Base-by-base conservation (phyloP, 23 tunicate genomes). In the Halocynthia roretzi region DNA sequence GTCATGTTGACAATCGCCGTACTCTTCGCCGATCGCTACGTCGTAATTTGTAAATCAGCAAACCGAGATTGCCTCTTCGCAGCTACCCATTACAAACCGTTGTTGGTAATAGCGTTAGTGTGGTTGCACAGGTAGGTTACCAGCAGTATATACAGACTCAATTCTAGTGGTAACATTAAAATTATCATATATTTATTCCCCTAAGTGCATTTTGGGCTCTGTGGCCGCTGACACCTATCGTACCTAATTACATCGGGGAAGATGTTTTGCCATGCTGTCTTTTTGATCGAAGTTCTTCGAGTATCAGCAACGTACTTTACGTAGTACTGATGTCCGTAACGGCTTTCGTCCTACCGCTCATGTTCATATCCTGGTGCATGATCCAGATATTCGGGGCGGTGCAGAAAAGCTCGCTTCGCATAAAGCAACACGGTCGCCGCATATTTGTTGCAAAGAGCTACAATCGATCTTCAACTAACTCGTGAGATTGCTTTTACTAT, bases 1-100 rank as follows among this genome's bases (percentile, higher is more conserved):
- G 81, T 83, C 6, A 83, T 83, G 60, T 19, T 77, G 66, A 83
- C 87, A 52, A 83, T 83, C 66, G 68, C 76, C 15, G 80, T 68
- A 23, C 65, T 83, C 77, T 62, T 83, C 1, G 82, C 78, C 50
- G 87, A 83, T 14, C 55, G 78, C 55, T 74, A 54, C 64, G 64
- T 74, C 21, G 78, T 74, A 8, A 50, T 74, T 8, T 74, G 62
- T n/a, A 8, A 48, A 20, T 10, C 56, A 14, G 56, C 31, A 54
- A 53, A 15, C 17, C 60, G 56, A 22, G 78, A 74, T 54, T 53
- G 64, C 10, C 17, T 18, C 14, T 54, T 74, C 10, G 56, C 64
- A 19, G 19, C 31, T 22, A 5, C 23, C 21, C 78, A 74, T 54
- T 74, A 74, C 21, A 53, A 54, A 10, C 78, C 78, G 56, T 7